Conservation (phyloP, 2,797 vertebrate genomes). For the Pelobates cultripes region DNA sequence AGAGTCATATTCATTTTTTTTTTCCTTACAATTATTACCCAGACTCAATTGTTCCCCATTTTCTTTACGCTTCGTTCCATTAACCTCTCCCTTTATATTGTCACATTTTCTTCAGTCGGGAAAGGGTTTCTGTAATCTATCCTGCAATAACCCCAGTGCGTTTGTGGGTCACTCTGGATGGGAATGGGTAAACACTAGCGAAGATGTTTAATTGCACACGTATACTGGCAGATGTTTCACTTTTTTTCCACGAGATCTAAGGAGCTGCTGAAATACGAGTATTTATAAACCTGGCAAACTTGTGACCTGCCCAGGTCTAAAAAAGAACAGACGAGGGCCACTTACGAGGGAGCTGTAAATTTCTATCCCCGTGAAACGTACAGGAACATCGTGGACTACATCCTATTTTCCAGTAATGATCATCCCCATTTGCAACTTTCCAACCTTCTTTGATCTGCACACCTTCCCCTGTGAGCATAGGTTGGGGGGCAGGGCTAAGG, state of each 20-base stretch:
- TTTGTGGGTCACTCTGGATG: constrained; percentile 18
- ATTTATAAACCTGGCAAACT: constrained; percentile 60
- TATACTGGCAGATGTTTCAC: constrained; percentile 65
- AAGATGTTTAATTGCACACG: constrained; percentile 61
- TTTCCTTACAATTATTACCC: background rate
- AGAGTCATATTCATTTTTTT: too few species aligned
- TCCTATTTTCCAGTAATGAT: too few species aligned
- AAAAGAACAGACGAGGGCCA: constrained; percentile 41
- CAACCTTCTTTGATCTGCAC: too few species aligned
- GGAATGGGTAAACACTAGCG: constrained; percentile 38
- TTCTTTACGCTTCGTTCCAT: background rate
- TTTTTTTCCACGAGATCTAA: constrained; percentile 57
- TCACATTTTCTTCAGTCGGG: background rate
- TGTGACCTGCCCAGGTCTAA: constrained; percentile 65
- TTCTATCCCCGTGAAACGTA: constrained; percentile 32
- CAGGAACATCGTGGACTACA: background rate
- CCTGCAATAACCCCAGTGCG: constrained; percentile 15
- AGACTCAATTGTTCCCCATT: background rate
- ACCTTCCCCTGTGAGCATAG: too few species aligned
- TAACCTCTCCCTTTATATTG: background rate
- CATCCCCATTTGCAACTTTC: too few species aligned
- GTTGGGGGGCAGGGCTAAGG: too few species aligned
- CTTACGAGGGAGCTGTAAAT: constrained; percentile 19
- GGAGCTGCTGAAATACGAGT: constrained; percentile 56
- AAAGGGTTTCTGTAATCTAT: constrained; percentile 23